Base-by-base conservation (phyloP, 2,113 vertebrate species). In the Microcebus murinus region DNA sequence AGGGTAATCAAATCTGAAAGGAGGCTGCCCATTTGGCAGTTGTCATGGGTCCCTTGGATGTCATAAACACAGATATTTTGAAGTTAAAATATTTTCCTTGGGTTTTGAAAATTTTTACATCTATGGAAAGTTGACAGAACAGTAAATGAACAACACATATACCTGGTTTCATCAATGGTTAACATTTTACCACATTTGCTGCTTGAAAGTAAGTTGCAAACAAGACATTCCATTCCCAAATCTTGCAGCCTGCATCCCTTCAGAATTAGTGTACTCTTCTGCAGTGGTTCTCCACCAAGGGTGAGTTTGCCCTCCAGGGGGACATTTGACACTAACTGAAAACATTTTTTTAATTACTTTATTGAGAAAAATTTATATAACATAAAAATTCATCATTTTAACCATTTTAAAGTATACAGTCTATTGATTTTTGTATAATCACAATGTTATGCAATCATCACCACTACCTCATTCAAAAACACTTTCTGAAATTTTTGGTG, bases 301-400 rank as follows among this genome's bases (percentile, higher is more conserved):
- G 15, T 4, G 48, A 77, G 50, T 92, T 59, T 88, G 39, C 68
- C 13, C 34, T 13, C 59, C 15, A 50, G 57, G 50, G 31, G 34
- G 15, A 70, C 18, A 92, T 68, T 59, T 42, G 59, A n/a, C 36
- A 83, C 50, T 61, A 59, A 59, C 70, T 1, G 1, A 45, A 86
- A 25, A 80, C 31, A 85, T 86, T 93, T 92, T 92, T 93, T n/a
- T 52, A 73, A 50, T 86, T 81, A 90, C 5, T 59, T 42, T 87
- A 87, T 70, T 77, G 45, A 77, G 61, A 76, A 91, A 94, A 94
- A 84, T 17, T 70, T 25, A 55, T 15, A 23, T 25, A 67, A 87
- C 11, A 42, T 74, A 91, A 90, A 76, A 68, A 83, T 61, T 91
- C 39, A 82, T 42, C 31, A 31, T 88, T 63, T 63, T 90, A 86